A percentile compares a stretch with the other conserved stretches of the same genome.
phyloP scores from a whole-genome alignment of 2,888 invertebrate species.

The Ophion ellenae region DNA sequence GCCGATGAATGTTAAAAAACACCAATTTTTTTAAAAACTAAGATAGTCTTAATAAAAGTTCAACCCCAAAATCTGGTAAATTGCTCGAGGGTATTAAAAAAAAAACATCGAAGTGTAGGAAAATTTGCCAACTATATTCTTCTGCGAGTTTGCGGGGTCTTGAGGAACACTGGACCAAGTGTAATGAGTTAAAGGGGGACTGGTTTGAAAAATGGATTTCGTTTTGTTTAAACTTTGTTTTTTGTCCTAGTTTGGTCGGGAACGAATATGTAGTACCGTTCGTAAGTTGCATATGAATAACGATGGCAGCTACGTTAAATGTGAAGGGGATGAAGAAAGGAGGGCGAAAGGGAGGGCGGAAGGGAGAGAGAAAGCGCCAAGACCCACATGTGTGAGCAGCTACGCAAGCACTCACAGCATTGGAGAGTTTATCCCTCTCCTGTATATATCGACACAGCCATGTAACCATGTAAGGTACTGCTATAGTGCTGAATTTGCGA shows the following conservation, averaged over 20 bases:
- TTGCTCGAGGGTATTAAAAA: too few relatives aligned
- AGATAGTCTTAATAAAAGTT: too few relatives aligned
- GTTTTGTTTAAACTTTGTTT: too few relatives aligned
- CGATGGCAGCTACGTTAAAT: background rate
- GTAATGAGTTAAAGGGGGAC: too few relatives aligned
- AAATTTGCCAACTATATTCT: background rate
- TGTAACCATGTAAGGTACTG: conserved; percentile 31
- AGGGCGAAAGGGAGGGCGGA: background rate
- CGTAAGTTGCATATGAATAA: background rate
- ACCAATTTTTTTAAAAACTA: too few relatives aligned
- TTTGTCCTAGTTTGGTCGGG: too few relatives aligned
- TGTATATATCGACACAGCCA: conserved; percentile 29
- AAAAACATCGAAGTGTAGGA: too few relatives aligned
- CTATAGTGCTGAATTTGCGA: conserved; percentile 63
- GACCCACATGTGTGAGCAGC: conserved; percentile 55
- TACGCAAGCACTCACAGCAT: conserved; percentile 54
- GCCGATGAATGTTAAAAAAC: too few relatives aligned
- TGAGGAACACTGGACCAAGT: too few relatives aligned
- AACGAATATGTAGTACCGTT: background rate
- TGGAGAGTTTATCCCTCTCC: conserved; percentile 53
- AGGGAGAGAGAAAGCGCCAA: background rate
- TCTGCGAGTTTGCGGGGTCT: too few relatives aligned
- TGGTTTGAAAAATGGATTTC: too few relatives aligned
- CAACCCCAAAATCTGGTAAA: too few relatives aligned
- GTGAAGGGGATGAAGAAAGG: background rate